Base-by-base conservation (phyloP, 2,797 vertebrate species). In the Tauraco hartlaubi region DNA sequence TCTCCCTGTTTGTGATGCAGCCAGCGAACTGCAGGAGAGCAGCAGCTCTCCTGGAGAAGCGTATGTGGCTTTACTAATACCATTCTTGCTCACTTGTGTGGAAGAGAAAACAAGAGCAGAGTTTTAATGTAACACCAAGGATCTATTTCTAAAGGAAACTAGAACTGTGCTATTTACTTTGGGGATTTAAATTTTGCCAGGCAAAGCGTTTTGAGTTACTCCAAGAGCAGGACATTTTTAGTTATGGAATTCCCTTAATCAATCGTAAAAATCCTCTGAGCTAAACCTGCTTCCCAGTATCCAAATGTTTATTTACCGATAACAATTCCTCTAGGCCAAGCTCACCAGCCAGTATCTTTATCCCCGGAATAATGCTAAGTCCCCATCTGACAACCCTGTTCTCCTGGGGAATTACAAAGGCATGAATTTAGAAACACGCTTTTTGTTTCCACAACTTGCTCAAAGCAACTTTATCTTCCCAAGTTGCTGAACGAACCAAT, bases 281-380 rank as follows among this genome's bases (percentile, higher is more conserved):
- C 74, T 81, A 69, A 85, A 88, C 67, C 85, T 92, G 81, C 88
- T 96, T 82, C 69, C 94, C 6, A 3, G 61, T 49, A 54, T 67
- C 77, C 79, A 93, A 91, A 96, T 61, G 85, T 86, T 93, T 94
- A 82, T 86, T 96, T 97, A 96, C 82, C 90, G 87, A 75, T 46
- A 90, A 83, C 90, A 76, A 44, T 68, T 91, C 96, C 92, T 81
- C 83, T 31, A 89, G 94, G 93, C 89, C 82, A 94, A 80, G 83
- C 90, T 97, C 93, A 95, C 33, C 91, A 83, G 72, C 20, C 83
- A 48, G 63, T 22, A 51, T 87, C 95, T 96, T 97, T 95, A 97
- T 97, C 90, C 92, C 68, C 4, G 33, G 94, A 67, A 94, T 85
- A 88, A 93, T 72, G 59, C 86, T 90, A 94, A 95, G 67, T 84